phyloP scores from a whole-genome alignment of 2,113 vertebrate genomes.

The Platichthys flesus region DNA sequence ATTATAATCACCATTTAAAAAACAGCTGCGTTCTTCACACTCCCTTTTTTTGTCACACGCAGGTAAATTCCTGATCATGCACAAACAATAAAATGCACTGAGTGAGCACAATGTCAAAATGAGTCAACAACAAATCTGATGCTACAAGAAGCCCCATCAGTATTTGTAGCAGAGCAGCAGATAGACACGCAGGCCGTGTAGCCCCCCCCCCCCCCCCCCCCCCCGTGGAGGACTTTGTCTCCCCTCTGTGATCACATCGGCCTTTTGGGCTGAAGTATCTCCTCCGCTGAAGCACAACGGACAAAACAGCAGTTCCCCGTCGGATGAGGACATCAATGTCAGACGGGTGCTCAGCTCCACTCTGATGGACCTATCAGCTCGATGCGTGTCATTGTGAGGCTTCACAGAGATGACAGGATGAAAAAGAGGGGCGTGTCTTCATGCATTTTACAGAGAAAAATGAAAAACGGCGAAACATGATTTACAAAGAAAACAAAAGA shows the following conservation, averaged over 20 bases:
- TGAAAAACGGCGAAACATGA: constrained; percentile 26
- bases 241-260: constrained; percentile 56
- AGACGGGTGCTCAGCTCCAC: constrained; percentile 28
- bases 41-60: too few species aligned
- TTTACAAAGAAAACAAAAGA: constrained; percentile 8
- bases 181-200: constrained; percentile 9
- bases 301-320: constrained; percentile 62
- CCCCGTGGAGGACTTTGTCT: constrained; percentile 43
- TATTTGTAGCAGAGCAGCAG: background rate
- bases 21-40: background rate
- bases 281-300: constrained; percentile 66
- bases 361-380: constrained; percentile 67
- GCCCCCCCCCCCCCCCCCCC: constrained; percentile 9
- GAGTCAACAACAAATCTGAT: background rate
- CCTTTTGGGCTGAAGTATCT: constrained; percentile 66
- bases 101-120: background rate
- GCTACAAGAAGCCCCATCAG: background rate
- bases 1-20: too few species aligned
- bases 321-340: constrained; percentile 69
- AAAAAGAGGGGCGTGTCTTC: too few species aligned
- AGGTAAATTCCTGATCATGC: too few species aligned
- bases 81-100: background rate
- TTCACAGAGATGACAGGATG: constrained; percentile 40
- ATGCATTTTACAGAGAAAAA: constrained; percentile 6
- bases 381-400: constrained; percentile 52